phyloP scores from a whole-genome alignment of 2,113 vertebrate genomes.

The Oxygymnocypris stewartii region DNA sequence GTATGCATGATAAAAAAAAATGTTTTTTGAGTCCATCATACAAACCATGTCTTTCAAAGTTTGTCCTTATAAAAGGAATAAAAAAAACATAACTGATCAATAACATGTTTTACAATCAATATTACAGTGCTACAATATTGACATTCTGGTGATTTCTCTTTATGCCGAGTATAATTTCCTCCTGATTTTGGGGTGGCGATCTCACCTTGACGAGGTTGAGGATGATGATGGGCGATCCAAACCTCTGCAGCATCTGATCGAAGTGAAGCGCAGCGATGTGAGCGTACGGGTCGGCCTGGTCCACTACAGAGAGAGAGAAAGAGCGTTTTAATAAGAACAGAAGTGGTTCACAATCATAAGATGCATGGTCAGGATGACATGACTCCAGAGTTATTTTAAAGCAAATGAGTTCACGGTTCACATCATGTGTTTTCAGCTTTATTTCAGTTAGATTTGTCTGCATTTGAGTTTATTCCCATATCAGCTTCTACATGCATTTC shows the following conservation, averaged over 20 bases:
- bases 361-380: neutral
- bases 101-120: neutral
- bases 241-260: constrained; percentile 98
- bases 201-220: constrained; percentile 97
- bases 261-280: constrained; percentile 93
- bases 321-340: neutral
- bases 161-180: neutral
- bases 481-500: neutral
- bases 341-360: neutral
- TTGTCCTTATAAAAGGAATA: neutral
- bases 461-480: neutral
- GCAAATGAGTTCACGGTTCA: neutral
- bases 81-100: neutral
- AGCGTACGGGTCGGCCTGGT: constrained; percentile 96
- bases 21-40: neutral
- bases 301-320: constrained; percentile 76
- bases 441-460: neutral
- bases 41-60: neutral
- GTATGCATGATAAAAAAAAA: neutral
- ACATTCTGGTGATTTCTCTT: neutral
- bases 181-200: neutral
- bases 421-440: neutral
- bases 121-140: neutral
- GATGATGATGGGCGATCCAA: constrained; percentile 97
- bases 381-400: neutral